Evolutionary conservation across 2,113 vertebrate genomes (phyloP), one percentile per base, ranked within the genome.

Genomic region (Melanocharis versteri): DNA sequence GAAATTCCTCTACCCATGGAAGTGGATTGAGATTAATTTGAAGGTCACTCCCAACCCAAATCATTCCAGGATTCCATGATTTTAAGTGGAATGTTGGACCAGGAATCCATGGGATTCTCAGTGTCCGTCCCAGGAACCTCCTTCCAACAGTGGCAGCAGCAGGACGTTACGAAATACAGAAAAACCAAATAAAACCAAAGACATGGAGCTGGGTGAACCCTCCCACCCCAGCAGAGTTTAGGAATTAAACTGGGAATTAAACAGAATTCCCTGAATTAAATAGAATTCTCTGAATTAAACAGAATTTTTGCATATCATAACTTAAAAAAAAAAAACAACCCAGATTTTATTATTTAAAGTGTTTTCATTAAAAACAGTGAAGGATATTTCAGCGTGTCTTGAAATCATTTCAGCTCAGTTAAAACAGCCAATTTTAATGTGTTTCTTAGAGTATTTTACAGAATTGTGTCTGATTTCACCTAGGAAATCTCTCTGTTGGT

Each of bases 251-350:
- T n/a, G n/a, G n/a, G n/a, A n/a, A n/a, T n/a, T n/a, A n/a, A n/a
- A 40, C 39, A 40, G 39, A 89, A 47, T 7, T 64, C 62, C 3
- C 2, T n/a, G 39, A 75, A 76, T 17, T 15, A 79, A 57, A 40
- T 12, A 40, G 39, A 89, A 47, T 7, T 64, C 62, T 3, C 2
- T n/a, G 39, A 75, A 76, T 17, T 15, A 79, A 57, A 72, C 10
- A 15, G 16, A 30, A 28, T 47, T 71, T 71, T 62, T 40, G 17
- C 15, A 8, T 27, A 6, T 60, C 8, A 3, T 1, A 0, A 40
- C 17, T 76, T 60, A 4, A 11, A 50, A 86, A 50, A 42, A 6
- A 11, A 50, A 86, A 50, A 42, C 5, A 4, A 0, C 5, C 0
- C 24, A 39, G 5, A 37, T 26, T 68, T 91, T 35, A 30, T 39